Conservation (phyloP, 2,888 invertebrate species). For the Lypha dubia region DNA sequence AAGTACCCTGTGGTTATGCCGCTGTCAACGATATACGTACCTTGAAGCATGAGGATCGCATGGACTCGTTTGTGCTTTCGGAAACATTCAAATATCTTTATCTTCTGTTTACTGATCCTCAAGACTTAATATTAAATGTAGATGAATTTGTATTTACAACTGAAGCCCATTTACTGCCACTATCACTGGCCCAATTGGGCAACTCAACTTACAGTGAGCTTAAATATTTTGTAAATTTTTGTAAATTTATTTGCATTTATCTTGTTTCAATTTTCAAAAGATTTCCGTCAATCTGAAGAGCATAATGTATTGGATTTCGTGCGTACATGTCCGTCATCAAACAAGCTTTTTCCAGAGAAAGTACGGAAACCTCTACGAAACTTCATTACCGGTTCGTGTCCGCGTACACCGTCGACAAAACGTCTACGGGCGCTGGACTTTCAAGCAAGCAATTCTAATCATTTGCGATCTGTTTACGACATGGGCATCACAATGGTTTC, state of each 20-base stretch:
- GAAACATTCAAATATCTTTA: slow-evolving; percentile 99
- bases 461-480: slow-evolving; percentile 92
- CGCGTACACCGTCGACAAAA: slow-evolving; percentile 86
- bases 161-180: slow-evolving; percentile 97
- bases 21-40: slow-evolving; percentile 98
- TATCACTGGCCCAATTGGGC: slow-evolving; percentile 89
- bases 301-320: slow-evolving; percentile 84
- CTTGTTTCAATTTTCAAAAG: slow-evolving; percentile 76
- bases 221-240: neutral
- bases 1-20: slow-evolving; percentile 98
- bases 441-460: slow-evolving; percentile 92
- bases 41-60: slow-evolving; percentile 95
- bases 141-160: slow-evolving; percentile 96
- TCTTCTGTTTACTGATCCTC: slow-evolving; percentile 94
- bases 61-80: slow-evolving; percentile 99
- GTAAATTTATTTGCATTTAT: slow-evolving; percentile 39
- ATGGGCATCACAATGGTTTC: slow-evolving; percentile 98
- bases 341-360: slow-evolving; percentile 91
- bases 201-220: slow-evolving; percentile 84
- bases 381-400: slow-evolving; percentile 92
- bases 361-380: slow-evolving; percentile 93
- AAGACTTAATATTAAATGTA: slow-evolving; percentile 91
- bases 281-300: slow-evolving; percentile 85
- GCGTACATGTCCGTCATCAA: slow-evolving; percentile 93
- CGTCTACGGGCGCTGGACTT: slow-evolving; percentile 89